These are phyloP conservation scores for Eulemur mongoz DNA, from an alignment of 2,797 vertebrate genomes.

Conservation along the genomic window DNA sequence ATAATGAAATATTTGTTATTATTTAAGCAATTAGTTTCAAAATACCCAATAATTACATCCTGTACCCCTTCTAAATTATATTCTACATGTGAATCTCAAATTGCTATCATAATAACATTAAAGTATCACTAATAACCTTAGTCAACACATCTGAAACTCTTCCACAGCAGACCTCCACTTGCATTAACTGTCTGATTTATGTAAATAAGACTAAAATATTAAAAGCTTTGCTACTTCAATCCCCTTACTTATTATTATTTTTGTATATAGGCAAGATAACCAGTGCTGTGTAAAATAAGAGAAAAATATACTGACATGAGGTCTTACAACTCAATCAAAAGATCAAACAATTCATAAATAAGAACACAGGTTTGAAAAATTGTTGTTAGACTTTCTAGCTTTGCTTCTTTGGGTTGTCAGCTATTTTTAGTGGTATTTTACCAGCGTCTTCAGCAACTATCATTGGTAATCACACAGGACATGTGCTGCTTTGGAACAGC, in stretches of 20 bases:
- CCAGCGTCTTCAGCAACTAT: not conserved
- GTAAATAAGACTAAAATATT: constrained; percentile 39
- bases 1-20: constrained; percentile 58
- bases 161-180: not conserved
- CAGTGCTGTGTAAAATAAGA: not conserved
- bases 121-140: constrained; percentile 9
- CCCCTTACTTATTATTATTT: constrained; percentile 54
- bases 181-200: not conserved
- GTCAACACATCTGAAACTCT: constrained; percentile 2
- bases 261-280: not conserved
- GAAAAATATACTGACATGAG: not conserved
- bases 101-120: constrained; percentile 49
- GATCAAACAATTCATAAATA: constrained; percentile 8
- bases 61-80: constrained; percentile 27
- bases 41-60: constrained; percentile 59
- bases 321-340: constrained; percentile 25
- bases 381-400: not conserved
- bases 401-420: not conserved
- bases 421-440: not conserved
- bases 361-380: not conserved
- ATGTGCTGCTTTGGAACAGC: not conserved
- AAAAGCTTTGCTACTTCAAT: constrained; percentile 55
- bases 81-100: not conserved
- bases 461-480: not conserved
- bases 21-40: constrained; percentile 46